These are phyloP conservation scores for Meloidogyne exigua DNA, from an alignment of 1,140 invertebrate species.

Conservation along the genomic window DNA sequence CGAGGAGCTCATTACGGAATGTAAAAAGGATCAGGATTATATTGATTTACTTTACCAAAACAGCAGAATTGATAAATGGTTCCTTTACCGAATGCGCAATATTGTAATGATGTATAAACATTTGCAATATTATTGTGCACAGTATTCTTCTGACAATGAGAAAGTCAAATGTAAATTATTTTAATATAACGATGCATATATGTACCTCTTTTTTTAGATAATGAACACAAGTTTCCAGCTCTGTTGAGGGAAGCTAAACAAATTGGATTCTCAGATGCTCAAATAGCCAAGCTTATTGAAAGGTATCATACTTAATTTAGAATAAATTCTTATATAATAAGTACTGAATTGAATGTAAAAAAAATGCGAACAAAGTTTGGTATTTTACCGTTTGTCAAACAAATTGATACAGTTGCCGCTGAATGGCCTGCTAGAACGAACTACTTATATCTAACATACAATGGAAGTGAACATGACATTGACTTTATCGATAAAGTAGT, in stretches of 20 bases:
- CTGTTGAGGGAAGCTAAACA: constrained; percentile 81
- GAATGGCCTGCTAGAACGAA: constrained; percentile 98
- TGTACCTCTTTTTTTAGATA: background rate
- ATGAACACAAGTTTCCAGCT: background rate
- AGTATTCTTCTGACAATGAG: background rate
- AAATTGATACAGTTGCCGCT: constrained; percentile 97
- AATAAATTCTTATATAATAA: background rate
- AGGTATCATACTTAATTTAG: constrained; percentile 68
- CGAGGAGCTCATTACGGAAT: constrained; percentile 76
- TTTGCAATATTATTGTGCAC: constrained; percentile 29
- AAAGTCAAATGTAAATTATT: background rate
- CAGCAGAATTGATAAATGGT: constrained; percentile 96
- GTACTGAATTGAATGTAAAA: background rate
- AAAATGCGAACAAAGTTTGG: constrained; percentile 25
- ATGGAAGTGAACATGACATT: constrained; percentile 82
- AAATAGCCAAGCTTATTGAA: constrained; percentile 83
- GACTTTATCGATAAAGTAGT: constrained; percentile 50
- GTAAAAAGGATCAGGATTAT: constrained; percentile 61
- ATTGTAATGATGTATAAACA: constrained; percentile 77
- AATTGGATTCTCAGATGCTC: constrained; percentile 93
- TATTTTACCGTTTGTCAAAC: constrained; percentile 85
- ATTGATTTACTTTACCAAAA: constrained; percentile 82
- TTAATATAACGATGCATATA: background rate
- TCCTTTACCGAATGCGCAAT: constrained; percentile 88
- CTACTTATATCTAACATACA: constrained; percentile 95